Evolutionary conservation across 92 coral and sea anemone genomes (phyloP), one percentile per base, ranked within the genome.

Genomic region (Zoanthus solanderi): DNA sequence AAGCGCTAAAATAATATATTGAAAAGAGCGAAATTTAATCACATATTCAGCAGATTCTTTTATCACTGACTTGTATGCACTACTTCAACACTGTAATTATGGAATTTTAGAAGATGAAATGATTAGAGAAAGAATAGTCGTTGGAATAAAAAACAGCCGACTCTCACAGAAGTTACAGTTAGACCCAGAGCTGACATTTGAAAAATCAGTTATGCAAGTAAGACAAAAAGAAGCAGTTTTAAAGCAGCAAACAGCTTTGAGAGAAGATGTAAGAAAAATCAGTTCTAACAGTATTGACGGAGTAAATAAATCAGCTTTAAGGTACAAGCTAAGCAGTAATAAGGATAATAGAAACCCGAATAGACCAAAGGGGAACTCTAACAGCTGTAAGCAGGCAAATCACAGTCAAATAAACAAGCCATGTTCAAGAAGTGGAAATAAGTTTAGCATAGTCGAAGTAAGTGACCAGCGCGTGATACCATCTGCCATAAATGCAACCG

Each of bases 141-240:
- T 71, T 28, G 76, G 47, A 71, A 71, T 29, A 71, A 71, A 48
- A 30, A 14, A 71, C 12, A 71, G 76, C 78, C 78, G 15, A 48
- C 78, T 73, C 23, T 73, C 78, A 12, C 78, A 73, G 12, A 73
- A 73, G 44, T 13, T 73, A 29, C 78, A 37, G 56, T 73, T 73
- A 37, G 78, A 73, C 9, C 56, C 78, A 37, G 54, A 72, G 28
- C 14, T 72, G 42, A 72, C 53, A 10, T 52, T 72, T 72, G 77
- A 72, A 3, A 72, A 71, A 50, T 6, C 56, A 50, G 56, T 50
- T 10, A 50, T 10, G 56, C 56, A 10, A 6, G 10, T 50, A 18
- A 63, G 71, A 63, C 71, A 13, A 63, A 13, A 23, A 23, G 23
- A 23, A 23, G 23, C 23, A 23, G 23, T 23, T 23, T 23, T 23